Percentiles rank a stretch among this genome's conserved stretches.
phyloP scores from a whole-genome alignment of 2,797 vertebrate species.

The Eidolon dupreanum region DNA sequence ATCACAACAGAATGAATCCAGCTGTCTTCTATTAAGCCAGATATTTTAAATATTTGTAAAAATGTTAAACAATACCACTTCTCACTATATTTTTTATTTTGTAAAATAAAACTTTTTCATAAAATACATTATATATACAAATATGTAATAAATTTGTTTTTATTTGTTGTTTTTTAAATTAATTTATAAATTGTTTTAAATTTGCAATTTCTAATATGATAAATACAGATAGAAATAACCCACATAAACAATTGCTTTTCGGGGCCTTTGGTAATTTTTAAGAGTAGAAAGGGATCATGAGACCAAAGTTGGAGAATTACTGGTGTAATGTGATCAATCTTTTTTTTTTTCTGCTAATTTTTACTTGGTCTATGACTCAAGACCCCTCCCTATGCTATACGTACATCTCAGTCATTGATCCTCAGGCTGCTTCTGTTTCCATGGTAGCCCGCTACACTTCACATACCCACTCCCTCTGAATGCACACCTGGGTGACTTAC shows the following conservation, averaged over 20 bases:
- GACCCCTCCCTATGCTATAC: not conserved
- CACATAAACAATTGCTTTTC: not conserved
- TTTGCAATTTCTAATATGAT: not conserved
- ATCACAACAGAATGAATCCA: not conserved
- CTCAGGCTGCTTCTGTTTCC: not conserved
- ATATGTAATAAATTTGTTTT: not conserved
- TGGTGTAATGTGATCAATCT: rapidly evolving
- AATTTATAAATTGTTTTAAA: not conserved
- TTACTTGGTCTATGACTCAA: not conserved
- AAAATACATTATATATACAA: not conserved
- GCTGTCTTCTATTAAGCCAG: not conserved
- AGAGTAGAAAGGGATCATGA: not conserved
- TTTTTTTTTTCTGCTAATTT: not conserved
- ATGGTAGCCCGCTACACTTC: too few species aligned
- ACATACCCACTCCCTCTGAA: rapidly evolving
- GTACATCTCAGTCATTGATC: rapidly evolving
- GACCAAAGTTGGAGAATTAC: not conserved
- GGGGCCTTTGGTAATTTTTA: not conserved
- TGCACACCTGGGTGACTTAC: not conserved
- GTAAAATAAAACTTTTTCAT: not conserved
- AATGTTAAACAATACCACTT: not conserved
- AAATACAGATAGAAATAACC: not conserved
- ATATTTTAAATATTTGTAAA: not conserved
- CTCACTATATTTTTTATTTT: constrained; percentile 28
- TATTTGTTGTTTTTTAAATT: not conserved